Conservation (phyloP, 2,888 invertebrate species). For the Elgonia sp. region DNA sequence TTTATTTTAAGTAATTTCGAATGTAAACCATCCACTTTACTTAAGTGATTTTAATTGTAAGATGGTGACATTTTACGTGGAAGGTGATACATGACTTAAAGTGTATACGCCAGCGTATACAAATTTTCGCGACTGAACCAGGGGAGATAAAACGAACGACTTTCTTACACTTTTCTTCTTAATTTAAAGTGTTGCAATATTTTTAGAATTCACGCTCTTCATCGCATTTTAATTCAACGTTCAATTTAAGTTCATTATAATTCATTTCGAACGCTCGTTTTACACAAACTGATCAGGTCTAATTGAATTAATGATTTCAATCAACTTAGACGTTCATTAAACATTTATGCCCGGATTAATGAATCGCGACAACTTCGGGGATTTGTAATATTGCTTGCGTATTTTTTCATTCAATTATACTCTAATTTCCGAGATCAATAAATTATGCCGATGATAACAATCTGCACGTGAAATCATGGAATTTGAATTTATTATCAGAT, state of each 20-base stretch:
- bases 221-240: slow-evolving; percentile 16
- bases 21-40: slow-evolving; percentile 65
- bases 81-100: slow-evolving; percentile 53
- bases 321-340: slow-evolving; percentile 46
- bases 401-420: slow-evolving; percentile 23
- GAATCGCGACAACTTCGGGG: slow-evolving; percentile 18
- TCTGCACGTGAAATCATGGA: too few relatives aligned
- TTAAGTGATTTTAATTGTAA: slow-evolving; percentile 67
- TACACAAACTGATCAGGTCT: slow-evolving; percentile 42
- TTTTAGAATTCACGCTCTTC: slow-evolving; percentile 24
- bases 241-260: slow-evolving; percentile 28
- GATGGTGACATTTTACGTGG: slow-evolving; percentile 39
- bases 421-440: slow-evolving; percentile 18
- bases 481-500: too few relatives aligned
- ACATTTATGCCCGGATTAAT: slow-evolving; percentile 41
- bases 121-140: slow-evolving; percentile 33
- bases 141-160: slow-evolving; percentile 43
- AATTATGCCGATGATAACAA: too few relatives aligned
- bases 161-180: slow-evolving; percentile 25
- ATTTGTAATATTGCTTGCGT: slow-evolving; percentile 2
- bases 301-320: slow-evolving; percentile 47
- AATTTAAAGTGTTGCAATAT: slow-evolving; percentile 32
- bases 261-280: slow-evolving; percentile 33
- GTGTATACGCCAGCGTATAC: slow-evolving; percentile 35
- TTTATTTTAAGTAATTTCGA: slow-evolving; percentile 46